Base-by-base conservation (phyloP, 2,113 vertebrate genomes). In the Hyla sarda region DNA sequence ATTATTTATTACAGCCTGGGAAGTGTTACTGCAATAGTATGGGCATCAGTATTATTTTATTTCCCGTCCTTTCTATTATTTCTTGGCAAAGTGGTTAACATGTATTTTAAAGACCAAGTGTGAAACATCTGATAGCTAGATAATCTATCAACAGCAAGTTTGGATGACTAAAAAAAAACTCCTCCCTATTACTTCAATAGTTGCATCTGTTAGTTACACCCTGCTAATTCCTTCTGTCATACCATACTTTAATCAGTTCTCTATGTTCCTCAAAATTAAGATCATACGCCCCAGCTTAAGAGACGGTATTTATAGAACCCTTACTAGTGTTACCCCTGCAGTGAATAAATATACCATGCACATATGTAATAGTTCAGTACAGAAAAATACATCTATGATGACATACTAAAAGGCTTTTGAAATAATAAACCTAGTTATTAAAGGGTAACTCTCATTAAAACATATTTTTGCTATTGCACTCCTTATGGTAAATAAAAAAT, bases 81-180 rank as follows among this genome's bases (percentile, higher is more conserved):
- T 37, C 52, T 79, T 79, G 52, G 37, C 79, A 82, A 47, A n/a
- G 34, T 23, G 25, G n/a, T 82, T 82, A 82, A 50, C 25, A 79
- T 79, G n/a, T 67, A 67, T 48, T 65, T 65, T 45, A 82, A 82
- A 67, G 41, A 82, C n/a, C n/a, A 28, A 82, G 58, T 28, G 34
- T 69, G n/a, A 67, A 69, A 67, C 60, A 82, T 82, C 32, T 80
- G 32, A 80, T 80, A 62, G 19, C 77, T 80, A 62, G 41, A 82
- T 82, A 82, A 67, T 82, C 28, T 79, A 58, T 79, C 79, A 82
- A 30, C 41, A 67, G 19, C 37, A 80, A 80, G 54, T 80, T 58
- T 41, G 32, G 30, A 37, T 79, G 21, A 34, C 76, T 80, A 62
- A 62, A 80, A 80, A 65, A 82, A 32, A 82, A 69, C 37, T 67